Evolutionary conservation across 37 sponge, comb jelly and placozoan species (phyloP).

Genomic region (Agelas oroides): DNA sequence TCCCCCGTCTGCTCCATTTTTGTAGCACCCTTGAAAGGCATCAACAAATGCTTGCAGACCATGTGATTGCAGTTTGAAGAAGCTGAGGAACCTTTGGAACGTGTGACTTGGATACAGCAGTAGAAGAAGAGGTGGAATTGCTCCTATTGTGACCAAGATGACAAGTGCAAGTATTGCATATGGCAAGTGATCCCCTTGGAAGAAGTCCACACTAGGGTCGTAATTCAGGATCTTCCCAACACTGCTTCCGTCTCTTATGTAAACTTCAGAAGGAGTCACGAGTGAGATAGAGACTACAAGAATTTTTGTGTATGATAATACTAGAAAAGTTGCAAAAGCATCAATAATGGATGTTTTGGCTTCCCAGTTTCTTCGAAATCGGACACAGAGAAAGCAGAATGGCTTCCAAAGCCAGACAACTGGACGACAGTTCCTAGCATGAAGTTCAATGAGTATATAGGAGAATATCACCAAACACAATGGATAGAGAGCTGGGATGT

Average conservation of each 20-base stretch:
- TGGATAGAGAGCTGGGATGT: conserved; percentile 44
- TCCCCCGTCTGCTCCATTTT: conserved; percentile 20
- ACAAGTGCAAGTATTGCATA: conserved; percentile 18
- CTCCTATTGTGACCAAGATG: conserved; percentile 25
- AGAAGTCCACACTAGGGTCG: conserved; percentile 42
- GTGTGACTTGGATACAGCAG: conserved; percentile 31
- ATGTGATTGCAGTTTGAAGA: background rate
- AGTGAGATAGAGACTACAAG: conserved; percentile 24
- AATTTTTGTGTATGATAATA: conserved; percentile 53
- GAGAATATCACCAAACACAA: conserved; percentile 2
- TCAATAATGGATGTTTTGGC: conserved; percentile 54
- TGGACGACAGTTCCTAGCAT: conserved; percentile 39
- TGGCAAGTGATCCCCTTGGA: conserved; percentile 9
- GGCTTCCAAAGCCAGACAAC: conserved; percentile 54
- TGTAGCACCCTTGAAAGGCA: conserved; percentile 64
- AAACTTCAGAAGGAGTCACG: conserved; percentile 11
- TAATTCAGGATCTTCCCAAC: conserved; percentile 2
- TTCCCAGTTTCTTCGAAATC: conserved; percentile 45
- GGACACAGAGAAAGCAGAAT: conserved; percentile 30
- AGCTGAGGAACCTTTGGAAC: conserved; percentile 29
- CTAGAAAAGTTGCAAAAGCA: conserved; percentile 56
- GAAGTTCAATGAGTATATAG: conserved; percentile 32
- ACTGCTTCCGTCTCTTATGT: background rate
- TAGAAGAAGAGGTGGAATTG: conserved; percentile 39
- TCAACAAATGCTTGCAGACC: conserved; percentile 39